Percentiles rank a stretch among this genome's conserved stretches.
Conservation (phyloP, 2,113 vertebrate species). For the Hirundichthys speculiger region DNA sequence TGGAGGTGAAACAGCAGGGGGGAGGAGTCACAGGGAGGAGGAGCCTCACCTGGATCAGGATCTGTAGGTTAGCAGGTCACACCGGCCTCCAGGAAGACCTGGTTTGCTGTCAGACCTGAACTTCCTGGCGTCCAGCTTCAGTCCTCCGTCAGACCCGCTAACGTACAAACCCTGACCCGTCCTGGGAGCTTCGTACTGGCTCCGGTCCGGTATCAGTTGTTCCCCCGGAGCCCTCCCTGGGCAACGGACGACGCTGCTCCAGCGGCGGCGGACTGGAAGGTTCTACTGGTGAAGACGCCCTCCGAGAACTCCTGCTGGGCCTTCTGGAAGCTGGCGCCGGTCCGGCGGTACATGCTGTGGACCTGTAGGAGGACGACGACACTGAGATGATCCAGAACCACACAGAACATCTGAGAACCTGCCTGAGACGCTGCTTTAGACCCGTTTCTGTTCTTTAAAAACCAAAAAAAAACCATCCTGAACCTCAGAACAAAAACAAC, state of each 20-base stretch:
- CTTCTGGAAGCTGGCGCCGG: slow-evolving; percentile 94
- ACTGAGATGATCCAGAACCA: no score
- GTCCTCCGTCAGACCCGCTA: slow-evolving; percentile 27
- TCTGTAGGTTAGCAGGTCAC: slow-evolving; percentile 35
- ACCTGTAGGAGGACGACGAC: no score
- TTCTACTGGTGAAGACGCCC: slow-evolving; percentile 89
- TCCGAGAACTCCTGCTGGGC: slow-evolving; percentile 97
- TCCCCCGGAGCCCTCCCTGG: slow-evolving; percentile 83
- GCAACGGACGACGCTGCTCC: slow-evolving; percentile 84
- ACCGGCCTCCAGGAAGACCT: no score
- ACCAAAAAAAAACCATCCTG: no score
- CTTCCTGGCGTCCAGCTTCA: background rate
- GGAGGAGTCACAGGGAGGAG: background rate
- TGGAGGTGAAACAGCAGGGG: slow-evolving; percentile 23
- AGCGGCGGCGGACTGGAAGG: slow-evolving; percentile 84
- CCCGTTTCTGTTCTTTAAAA: no score
- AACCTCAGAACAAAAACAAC: no score
- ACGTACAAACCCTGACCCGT: slow-evolving; percentile 47
- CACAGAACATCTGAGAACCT: background rate
- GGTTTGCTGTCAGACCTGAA: background rate
- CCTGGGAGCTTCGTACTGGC: slow-evolving; percentile 2
- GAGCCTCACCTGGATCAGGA: slow-evolving; percentile 40
- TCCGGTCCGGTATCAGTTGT: slow-evolving; percentile 67
- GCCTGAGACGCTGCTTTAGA: no score
- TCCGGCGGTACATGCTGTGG: slow-evolving; percentile 90